Conservation (phyloP, 2,113 vertebrate species). For the Verasper variegatus region DNA sequence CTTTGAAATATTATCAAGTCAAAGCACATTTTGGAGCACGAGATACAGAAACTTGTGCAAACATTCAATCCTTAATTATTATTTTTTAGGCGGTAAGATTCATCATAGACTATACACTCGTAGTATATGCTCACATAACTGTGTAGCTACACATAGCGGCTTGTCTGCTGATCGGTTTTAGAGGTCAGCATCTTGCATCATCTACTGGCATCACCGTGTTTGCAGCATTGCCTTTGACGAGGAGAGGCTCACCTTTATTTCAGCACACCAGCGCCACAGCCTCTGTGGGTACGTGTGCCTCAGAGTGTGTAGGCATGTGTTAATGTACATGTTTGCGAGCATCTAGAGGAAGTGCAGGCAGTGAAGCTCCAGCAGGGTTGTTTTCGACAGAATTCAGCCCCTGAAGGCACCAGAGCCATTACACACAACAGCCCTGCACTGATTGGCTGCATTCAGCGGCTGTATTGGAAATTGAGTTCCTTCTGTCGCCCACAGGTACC, state of each 20-base stretch:
- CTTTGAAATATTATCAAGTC: too few species aligned
- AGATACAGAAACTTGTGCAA: too few species aligned
- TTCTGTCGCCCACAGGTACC: constrained; percentile 79
- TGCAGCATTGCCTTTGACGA: not conserved
- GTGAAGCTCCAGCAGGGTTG: constrained; percentile 56
- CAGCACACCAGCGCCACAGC: constrained; percentile 17
- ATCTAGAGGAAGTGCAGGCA: constrained; percentile 46
- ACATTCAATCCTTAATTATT: too few species aligned
- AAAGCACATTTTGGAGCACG: too few species aligned
- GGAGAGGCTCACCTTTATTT: not conserved
- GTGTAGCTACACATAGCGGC: not conserved
- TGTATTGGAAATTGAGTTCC: constrained; percentile 81
- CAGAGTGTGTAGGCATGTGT: constrained; percentile 16
- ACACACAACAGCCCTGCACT: constrained; percentile 73
- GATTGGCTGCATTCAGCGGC: constrained; percentile 82
- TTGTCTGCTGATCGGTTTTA: not conserved
- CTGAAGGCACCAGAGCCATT: constrained; percentile 73
- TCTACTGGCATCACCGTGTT: not conserved
- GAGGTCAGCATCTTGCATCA: too few species aligned
- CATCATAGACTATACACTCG: not conserved
- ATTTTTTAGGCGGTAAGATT: not conserved
- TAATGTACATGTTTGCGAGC: constrained; percentile 40
- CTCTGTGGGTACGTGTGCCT: constrained; percentile 15
- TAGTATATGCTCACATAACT: not conserved
- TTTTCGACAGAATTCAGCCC: constrained; percentile 61